phyloP scores from a whole-genome alignment of 2,113 vertebrate species.

The Elachura formosa region DNA sequence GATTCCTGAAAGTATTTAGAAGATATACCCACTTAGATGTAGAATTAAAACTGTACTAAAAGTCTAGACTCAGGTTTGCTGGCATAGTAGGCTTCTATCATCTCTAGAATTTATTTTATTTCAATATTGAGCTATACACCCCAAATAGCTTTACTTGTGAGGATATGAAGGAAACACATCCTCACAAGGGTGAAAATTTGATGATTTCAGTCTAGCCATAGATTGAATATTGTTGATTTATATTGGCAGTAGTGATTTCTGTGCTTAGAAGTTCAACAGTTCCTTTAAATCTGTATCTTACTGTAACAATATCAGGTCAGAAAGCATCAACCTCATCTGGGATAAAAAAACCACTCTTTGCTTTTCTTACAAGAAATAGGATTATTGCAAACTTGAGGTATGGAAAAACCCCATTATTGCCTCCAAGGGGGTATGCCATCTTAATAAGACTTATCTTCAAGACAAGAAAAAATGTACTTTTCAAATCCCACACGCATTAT shows the following conservation, averaged over 20 bases:
- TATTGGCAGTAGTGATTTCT: background rate
- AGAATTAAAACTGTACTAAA: background rate
- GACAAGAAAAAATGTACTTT: constrained; percentile 72
- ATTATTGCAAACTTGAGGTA: constrained; percentile 57
- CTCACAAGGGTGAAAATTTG: background rate
- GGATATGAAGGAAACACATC: background rate
- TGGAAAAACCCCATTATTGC: constrained; percentile 62
- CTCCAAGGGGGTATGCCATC: constrained; percentile 63
- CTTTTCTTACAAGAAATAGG: constrained; percentile 62
- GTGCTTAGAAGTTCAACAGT: background rate
- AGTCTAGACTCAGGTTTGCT: background rate
- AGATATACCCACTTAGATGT: background rate
- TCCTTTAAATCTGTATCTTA: constrained; percentile 41
- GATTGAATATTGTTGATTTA: constrained; percentile 22
- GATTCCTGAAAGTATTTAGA: background rate
- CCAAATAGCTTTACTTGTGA: background rate
- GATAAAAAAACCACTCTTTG: background rate
- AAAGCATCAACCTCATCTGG: constrained; percentile 38
- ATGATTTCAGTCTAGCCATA: background rate
- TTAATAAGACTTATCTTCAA: constrained; percentile 73
- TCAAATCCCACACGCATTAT: constrained; percentile 70
- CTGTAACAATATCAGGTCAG: constrained; percentile 61
- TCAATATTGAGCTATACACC: background rate
- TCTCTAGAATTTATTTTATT: background rate
- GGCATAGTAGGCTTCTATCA: background rate